phyloP scores from a whole-genome alignment of 2,113 vertebrate species.

The Echinops telfairi region DNA sequence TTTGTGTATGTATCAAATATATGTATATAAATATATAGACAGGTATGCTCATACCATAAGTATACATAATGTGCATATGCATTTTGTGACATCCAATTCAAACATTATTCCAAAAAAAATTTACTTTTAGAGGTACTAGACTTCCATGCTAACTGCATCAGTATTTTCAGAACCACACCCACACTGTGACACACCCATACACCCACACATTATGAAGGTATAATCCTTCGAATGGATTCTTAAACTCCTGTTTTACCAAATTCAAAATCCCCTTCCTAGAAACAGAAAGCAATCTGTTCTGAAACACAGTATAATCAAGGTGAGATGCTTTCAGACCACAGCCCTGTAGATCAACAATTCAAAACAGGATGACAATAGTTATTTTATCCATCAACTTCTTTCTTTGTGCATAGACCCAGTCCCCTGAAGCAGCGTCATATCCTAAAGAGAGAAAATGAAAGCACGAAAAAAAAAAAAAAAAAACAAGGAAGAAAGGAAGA shows the following conservation, averaged over 20 bases:
- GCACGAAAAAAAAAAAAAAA: not conserved
- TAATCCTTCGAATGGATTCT: slow-evolving; percentile 51
- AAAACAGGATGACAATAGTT: not conserved
- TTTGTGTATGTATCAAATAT: too few species aligned
- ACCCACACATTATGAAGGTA: slow-evolving; percentile 3
- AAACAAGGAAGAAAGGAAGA: not conserved
- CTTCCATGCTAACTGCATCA: not conserved
- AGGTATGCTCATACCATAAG: too few species aligned
- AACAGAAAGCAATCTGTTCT: slow-evolving; percentile 64
- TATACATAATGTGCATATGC: not conserved
- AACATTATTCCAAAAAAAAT: not conserved
- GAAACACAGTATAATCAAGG: not conserved
- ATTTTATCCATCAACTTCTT: slow-evolving; percentile 14
- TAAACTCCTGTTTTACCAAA: slow-evolving; percentile 37
- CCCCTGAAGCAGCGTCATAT: not conserved
- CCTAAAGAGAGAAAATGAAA: slow-evolving; percentile 15
- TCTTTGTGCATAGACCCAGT: not conserved
- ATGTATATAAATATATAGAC: too few species aligned
- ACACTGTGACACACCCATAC: not conserved
- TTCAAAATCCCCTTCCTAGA: slow-evolving; percentile 68
- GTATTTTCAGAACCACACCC: not conserved
- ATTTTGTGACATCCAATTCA: slow-evolving; percentile 64
- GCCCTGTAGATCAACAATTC: not conserved
- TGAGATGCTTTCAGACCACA: slow-evolving; percentile 44
- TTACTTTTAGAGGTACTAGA: not conserved